Percentiles rank a stretch among this genome's conserved stretches.
Evolutionary conservation across 2,888 invertebrate genomes (phyloP).

Genomic region (Agonopterix heracliana): DNA sequence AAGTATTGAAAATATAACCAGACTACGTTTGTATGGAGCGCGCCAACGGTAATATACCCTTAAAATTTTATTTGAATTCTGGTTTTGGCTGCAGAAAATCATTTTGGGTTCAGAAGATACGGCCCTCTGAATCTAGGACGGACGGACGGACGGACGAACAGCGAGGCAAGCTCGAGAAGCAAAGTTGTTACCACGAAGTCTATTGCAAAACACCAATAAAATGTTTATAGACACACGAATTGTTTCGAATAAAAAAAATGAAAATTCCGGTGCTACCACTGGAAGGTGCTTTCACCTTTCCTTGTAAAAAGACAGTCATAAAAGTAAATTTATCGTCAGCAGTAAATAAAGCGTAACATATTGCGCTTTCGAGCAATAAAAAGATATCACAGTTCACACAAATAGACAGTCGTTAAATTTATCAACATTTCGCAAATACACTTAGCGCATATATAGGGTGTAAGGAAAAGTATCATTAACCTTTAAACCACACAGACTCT

Average conservation of each 20-base stretch:
- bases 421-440: conserved; percentile 19
- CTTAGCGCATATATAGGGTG: background rate
- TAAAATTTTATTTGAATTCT: no score
- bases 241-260: conserved; percentile 39
- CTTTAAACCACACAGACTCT: no score
- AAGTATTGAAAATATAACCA: no score
- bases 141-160: no score
- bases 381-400: conserved; percentile 41
- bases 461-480: no score
- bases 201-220: conserved; percentile 42
- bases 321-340: conserved; percentile 62
- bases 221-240: conserved; percentile 50
- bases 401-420: conserved; percentile 35
- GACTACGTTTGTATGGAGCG: no score
- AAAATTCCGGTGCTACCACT: conserved; percentile 37
- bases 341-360: conserved; percentile 68
- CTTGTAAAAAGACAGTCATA: conserved; percentile 63
- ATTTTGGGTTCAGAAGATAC: no score
- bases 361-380: conserved; percentile 51
- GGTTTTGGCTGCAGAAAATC: no score
- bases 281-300: conserved; percentile 33
- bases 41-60: no score
- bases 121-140: no score
- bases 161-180: background rate
- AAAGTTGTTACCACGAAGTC: background rate